Evolutionary conservation across 2,113 vertebrate genomes (phyloP).

Genomic region (Nanorana parkeri): DNA sequence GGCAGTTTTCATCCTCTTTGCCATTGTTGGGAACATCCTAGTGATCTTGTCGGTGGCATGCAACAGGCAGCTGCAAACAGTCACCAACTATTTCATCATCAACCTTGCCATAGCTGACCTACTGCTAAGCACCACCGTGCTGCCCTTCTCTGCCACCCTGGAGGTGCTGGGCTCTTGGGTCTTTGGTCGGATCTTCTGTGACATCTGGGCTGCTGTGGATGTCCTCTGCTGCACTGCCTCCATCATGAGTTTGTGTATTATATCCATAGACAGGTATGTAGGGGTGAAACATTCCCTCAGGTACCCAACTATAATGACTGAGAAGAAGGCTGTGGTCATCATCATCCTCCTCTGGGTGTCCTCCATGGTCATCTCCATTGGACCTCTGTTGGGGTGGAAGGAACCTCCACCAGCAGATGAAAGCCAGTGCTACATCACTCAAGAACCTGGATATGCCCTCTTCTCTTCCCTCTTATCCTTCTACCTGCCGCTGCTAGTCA

Average conservation of each 20-base stretch:
- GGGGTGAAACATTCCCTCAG: constrained; percentile 95
- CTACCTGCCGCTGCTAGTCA: constrained; percentile 93
- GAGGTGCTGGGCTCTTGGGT: constrained; percentile 95
- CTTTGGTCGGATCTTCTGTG: constrained; percentile 95
- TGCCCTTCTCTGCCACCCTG: constrained; percentile 94
- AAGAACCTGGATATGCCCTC: constrained; percentile 94
- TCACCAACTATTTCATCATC: constrained; percentile 97
- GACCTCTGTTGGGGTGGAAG: constrained; percentile 96
- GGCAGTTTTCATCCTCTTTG: constrained; percentile 87
- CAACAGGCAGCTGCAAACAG: constrained; percentile 93
- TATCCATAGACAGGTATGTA: constrained; percentile 96
- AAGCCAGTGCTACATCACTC: constrained; percentile 90
- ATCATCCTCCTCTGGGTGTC: constrained; percentile 89
- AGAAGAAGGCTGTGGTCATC: constrained; percentile 87
- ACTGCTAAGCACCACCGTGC: constrained; percentile 87
- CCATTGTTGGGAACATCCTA: constrained; percentile 94
- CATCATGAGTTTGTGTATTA: constrained; percentile 97
- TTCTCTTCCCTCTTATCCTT: constrained; percentile 98
- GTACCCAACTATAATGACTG: constrained; percentile 96
- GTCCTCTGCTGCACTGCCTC: constrained; percentile 97
- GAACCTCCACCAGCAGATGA: constrained; percentile 89
- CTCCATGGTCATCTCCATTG: constrained; percentile 92
- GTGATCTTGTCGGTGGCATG: constrained; percentile 95
- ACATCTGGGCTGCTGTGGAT: constrained; percentile 98
- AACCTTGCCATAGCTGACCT: constrained; percentile 96